Evolutionary conservation across 53 echinoderm and acorn worm species (phyloP).

Genomic region (Zoroaster sp.): DNA sequence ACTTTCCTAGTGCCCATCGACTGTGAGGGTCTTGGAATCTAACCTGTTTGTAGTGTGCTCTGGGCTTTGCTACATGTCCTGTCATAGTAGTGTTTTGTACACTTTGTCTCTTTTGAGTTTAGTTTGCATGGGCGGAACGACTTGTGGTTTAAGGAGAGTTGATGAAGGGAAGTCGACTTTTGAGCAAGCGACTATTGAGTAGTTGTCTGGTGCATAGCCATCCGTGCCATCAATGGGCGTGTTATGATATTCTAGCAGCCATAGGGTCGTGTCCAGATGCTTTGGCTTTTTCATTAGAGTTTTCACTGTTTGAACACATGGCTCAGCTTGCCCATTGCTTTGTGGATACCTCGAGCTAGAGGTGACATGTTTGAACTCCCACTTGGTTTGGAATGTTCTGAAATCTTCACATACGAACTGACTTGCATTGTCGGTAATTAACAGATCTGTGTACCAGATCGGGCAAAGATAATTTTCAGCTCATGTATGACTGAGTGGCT

Average conservation of each 20-base stretch:
- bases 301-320: not conserved
- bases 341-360: too few relatives aligned
- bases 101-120: slow-evolving; percentile 24
- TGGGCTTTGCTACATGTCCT: not conserved
- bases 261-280: not conserved
- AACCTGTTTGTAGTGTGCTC: not conserved
- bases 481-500: slow-evolving; percentile 42
- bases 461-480: slow-evolving; percentile 51
- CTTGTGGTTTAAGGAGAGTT: not conserved
- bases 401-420: too few relatives aligned
- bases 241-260: slow-evolving; percentile 15
- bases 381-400: too few relatives aligned
- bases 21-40: too few relatives aligned
- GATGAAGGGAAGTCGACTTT: too few relatives aligned
- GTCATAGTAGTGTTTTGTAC: slow-evolving; percentile 52
- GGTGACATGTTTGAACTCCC: too few relatives aligned
- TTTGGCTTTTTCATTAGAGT: not conserved
- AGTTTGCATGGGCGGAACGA: slow-evolving; percentile 1
- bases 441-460: slow-evolving; percentile 33
- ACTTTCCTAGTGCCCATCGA: too few relatives aligned
- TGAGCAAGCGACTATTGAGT: too few relatives aligned
- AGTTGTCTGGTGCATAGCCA: slow-evolving; percentile 5
- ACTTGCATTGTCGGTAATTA: slow-evolving; percentile 53
- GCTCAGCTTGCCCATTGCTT: too few relatives aligned
- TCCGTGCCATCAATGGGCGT: slow-evolving; percentile 46